Base-by-base conservation (phyloP, 2,797 vertebrate genomes). In the Epinephelus malabaricus region DNA sequence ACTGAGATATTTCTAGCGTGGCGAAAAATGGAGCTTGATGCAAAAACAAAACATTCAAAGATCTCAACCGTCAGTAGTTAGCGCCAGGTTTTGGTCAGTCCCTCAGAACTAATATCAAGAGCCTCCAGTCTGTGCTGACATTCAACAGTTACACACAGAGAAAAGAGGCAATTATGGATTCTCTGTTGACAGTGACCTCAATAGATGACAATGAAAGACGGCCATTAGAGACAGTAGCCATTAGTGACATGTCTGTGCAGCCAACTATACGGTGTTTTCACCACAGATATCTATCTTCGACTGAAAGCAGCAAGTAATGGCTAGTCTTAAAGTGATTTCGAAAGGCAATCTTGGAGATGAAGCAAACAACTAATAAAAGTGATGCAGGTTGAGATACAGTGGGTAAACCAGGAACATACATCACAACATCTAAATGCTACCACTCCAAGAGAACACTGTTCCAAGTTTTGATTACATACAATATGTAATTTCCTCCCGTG, bases 1-100 rank as follows among this genome's bases (percentile, higher is more conserved):
- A 21, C 30, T 15, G 49, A 68, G 81, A 76, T 72, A 69, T 68
- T 68, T 81, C 55, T 67, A 59, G 64, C 60, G 8, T 51, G 53
- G 38, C 46, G 9, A 8, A 59, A 46, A 64, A 51, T 21, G 14
- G 61, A 62, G 54, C 67, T 60, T 49, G 63, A 47, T 66, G 51
- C 58, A 55, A 73, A 51, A 78, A 51, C 15, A 58, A 49, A 64
- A 30, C 30, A 45, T 66, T 76, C 4, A 69, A 46, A 65, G 69
- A 59, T 49, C n/a, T 34, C 25, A 63, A 68, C 7, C 68, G 38
- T 77, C 59, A 38, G 54, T 17, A n/a, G 25, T 27, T 14, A 18
- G 19, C 21, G 69, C 38, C 73, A 79, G 11, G 38, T 66, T 78
- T 70, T 50, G 15, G 47, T 58, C 58, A 19, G 19, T 66, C 25